Evolutionary conservation across 2,888 invertebrate genomes (phyloP).

Genomic region (Onchidella celtica): DNA sequence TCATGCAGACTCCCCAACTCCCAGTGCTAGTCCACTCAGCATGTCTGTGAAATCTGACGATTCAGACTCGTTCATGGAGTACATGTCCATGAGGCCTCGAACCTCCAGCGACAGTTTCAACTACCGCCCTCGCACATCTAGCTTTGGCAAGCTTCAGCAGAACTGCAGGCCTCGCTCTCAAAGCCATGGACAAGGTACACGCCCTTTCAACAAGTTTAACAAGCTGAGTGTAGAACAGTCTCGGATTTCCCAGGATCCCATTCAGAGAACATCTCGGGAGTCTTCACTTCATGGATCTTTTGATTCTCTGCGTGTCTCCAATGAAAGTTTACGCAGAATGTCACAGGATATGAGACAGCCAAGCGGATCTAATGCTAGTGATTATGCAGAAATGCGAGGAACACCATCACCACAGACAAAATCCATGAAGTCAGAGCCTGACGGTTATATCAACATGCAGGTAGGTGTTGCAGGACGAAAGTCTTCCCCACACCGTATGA

Average conservation of each 20-base stretch:
- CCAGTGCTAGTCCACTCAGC: constrained; percentile 64
- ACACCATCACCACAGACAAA: constrained; percentile 60
- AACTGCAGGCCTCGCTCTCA: constrained; percentile 71
- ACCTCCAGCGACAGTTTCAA: constrained; percentile 75
- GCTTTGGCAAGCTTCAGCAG: constrained; percentile 62
- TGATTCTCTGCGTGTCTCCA: constrained; percentile 67
- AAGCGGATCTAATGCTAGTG: constrained; percentile 54
- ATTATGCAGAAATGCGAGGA: constrained; percentile 68
- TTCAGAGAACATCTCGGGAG: constrained; percentile 62
- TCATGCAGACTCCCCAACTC: constrained; percentile 53
- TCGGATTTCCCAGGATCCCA: constrained; percentile 64
- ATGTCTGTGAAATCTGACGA: constrained; percentile 70
- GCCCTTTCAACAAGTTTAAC: constrained; percentile 52
- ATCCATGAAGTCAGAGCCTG: constrained; percentile 40
- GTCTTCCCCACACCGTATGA: constrained; percentile 51
- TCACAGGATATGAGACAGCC: constrained; percentile 56
- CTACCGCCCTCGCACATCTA: constrained; percentile 71
- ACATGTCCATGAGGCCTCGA: constrained; percentile 74
- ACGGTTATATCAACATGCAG: constrained; percentile 70
- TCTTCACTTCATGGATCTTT: constrained; percentile 65
- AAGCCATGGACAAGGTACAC: constrained; percentile 72
- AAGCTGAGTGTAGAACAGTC: constrained; percentile 58
- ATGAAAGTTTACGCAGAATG: constrained; percentile 67
- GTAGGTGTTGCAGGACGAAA: constrained; percentile 54
- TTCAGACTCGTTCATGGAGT: constrained; percentile 77